Evolutionary conservation across 2,113 vertebrate species (phyloP).

Genomic region (Sardina pilchardus): DNA sequence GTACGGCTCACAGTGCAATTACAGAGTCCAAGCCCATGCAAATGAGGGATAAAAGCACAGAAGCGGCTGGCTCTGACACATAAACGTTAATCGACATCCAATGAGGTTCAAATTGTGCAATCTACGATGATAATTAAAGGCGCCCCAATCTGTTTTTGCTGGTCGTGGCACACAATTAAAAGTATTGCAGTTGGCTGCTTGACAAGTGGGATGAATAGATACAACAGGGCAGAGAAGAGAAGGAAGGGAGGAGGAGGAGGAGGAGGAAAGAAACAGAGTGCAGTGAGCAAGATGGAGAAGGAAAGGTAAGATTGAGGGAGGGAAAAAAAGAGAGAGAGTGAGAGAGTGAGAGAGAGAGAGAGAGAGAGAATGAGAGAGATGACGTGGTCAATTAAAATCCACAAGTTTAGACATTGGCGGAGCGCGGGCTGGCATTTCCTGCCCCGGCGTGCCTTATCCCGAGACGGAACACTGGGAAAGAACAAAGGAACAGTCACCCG

Average conservation of each 20-base stretch:
- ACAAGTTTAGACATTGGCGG: slow-evolving; percentile 65
- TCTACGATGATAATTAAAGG: slow-evolving; percentile 66
- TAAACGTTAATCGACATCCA: slow-evolving; percentile 49
- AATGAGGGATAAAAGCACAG: slow-evolving; percentile 48
- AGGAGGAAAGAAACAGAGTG: background rate
- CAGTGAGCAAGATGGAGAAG: slow-evolving; percentile 17
- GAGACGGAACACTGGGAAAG: slow-evolving; percentile 64
- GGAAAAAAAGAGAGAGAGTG: slow-evolving; percentile 22
- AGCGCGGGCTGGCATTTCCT: slow-evolving; percentile 64
- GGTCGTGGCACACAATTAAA: slow-evolving; percentile 59
- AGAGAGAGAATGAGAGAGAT: background rate
- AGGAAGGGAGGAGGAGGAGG: no score
- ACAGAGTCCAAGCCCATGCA: slow-evolving; percentile 28
- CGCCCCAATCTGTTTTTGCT: slow-evolving; percentile 53
- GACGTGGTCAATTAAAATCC: slow-evolving; percentile 67
- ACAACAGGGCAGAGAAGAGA: background rate
- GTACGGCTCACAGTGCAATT: slow-evolving; percentile 40
- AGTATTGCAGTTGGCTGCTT: slow-evolving; percentile 40
- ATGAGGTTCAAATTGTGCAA: slow-evolving; percentile 54
- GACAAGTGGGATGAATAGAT: slow-evolving; percentile 3
- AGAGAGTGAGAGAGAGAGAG: slow-evolving; percentile 20
- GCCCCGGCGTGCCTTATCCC: slow-evolving; percentile 64
- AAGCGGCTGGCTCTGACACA: slow-evolving; percentile 45
- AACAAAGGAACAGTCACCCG: slow-evolving; percentile 68
- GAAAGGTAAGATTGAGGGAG: slow-evolving; percentile 29